Base-by-base conservation (phyloP, 2,888 invertebrate genomes). In the Piscicola geometra region DNA sequence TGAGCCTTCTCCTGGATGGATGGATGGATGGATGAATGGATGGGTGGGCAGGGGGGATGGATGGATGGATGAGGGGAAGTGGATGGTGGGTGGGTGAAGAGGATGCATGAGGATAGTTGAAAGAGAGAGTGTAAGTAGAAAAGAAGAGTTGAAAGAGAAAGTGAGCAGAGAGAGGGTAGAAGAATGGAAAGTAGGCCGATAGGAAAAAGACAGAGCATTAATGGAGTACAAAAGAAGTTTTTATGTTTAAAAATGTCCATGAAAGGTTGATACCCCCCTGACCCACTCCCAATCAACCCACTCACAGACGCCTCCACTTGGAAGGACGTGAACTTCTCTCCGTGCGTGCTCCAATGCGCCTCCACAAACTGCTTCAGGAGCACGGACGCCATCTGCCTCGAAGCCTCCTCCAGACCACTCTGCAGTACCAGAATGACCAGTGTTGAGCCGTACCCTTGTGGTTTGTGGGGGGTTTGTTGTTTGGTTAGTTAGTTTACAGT, bases 361-460 rank as follows among this genome's bases (percentile, higher is more conserved):
- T 90, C 90, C 1, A 91, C 90, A 84, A 91, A 91, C 79, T 90
- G 90, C 76, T 90, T 90, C 9, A 91, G 85, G 78, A 91, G 86
- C n/a, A 91, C 89, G 12, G 90, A 90, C 0, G 91, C 89, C 76
- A 91, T 85, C 83, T 91, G 91, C 64, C 91, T 86, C 50, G 90
- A 86, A 0, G 90, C 87, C n/a, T 5, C n/a, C 3, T 56, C 60
- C 5, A 15, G 25, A n/a, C n/a, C 60, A 25, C 12, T 15, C 3
- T n/a, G 21, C 60, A 56, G n/a, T 3, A 56, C 60, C 5, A 56
- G 60, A 5, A 5, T n/a, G 15, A 56, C 60, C 60, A 56, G 21
- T 18, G n/a, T 56, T 9, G 60, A 25, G n/a, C 60, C 25, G n/a
- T 56, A 56, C 5, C 60, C 60, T 56, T 18, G 60, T 47, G 50